Evolutionary conservation across 2,113 vertebrate species (phyloP).

Genomic region (Lampris incognitus): DNA sequence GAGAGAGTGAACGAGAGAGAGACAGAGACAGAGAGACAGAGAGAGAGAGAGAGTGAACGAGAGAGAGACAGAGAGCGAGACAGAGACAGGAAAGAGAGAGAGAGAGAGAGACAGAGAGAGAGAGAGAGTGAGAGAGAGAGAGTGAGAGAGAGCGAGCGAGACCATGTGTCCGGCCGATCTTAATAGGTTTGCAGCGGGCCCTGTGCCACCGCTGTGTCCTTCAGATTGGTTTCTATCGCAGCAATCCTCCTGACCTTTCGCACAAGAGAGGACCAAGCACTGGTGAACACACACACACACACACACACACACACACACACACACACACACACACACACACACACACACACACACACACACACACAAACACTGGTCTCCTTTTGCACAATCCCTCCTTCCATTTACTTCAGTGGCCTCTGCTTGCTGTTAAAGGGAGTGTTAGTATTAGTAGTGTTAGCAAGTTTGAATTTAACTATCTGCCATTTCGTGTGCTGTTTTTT

Average conservation of each 20-base stretch:
- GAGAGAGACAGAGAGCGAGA: too few relatives aligned
- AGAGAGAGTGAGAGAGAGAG: too few relatives aligned
- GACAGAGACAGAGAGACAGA: too few relatives aligned
- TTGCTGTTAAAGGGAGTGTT: constrained; percentile 62
- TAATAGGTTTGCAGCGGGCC: constrained; percentile 77
- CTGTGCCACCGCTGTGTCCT: constrained; percentile 79
- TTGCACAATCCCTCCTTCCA: constrained; percentile 24
- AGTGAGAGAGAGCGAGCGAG: too few relatives aligned
- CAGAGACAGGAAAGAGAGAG: too few relatives aligned
- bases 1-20: too few relatives aligned
- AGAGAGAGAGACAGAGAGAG: too few relatives aligned
- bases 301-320: constrained; percentile 11
- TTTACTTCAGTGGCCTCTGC: constrained; percentile 69
- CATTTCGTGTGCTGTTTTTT: constrained; percentile 47
- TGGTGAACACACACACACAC: constrained; percentile 47
- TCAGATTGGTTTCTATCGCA: constrained; percentile 79
- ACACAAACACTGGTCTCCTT: constrained; percentile 47
- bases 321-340: constrained; percentile 19
- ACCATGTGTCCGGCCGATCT: constrained; percentile 44
- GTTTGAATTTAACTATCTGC: constrained; percentile 72
- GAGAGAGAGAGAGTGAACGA: too few relatives aligned
- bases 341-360: constrained; percentile 18
- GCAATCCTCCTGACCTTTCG: constrained; percentile 79
- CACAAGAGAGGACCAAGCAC: constrained; percentile 70
- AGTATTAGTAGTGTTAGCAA: constrained; percentile 40